A percentile compares a stretch with the other conserved stretches of the same genome.
These are phyloP conservation scores for Jaculus jaculus DNA, from an alignment of 2,113 vertebrate species.

Conservation along the genomic window DNA sequence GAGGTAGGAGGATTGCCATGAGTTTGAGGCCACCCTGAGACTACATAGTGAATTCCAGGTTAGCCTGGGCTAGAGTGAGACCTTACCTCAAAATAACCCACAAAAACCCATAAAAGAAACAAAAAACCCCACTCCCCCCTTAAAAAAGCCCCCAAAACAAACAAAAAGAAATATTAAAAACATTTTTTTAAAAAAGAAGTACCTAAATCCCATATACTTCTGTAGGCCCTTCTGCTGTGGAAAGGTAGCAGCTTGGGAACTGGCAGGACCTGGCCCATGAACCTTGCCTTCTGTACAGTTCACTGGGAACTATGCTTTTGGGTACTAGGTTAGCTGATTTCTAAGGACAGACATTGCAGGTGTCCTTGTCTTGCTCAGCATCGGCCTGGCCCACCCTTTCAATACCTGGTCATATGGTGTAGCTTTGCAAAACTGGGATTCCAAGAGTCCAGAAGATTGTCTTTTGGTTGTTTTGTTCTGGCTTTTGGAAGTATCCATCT, in stretches of 20 bases:
- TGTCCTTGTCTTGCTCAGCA: background rate
- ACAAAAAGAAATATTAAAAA: no score
- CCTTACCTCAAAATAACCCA: no score
- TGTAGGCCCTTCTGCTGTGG: slow-evolving; percentile 68
- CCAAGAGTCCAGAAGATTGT: background rate
- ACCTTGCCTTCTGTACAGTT: slow-evolving; percentile 60
- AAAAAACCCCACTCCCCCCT: no score
- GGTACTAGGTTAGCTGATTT: background rate
- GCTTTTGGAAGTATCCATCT: background rate
- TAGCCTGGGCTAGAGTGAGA: no score
- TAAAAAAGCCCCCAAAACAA: no score
- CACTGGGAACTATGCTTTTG: background rate
- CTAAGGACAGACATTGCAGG: background rate
- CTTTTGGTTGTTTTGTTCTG: slow-evolving; percentile 22
- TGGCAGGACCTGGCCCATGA: slow-evolving; percentile 71
- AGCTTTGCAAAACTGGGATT: background rate
- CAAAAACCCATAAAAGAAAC: no score
- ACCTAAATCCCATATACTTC: slow-evolving; percentile 45
- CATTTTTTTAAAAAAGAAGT: no score
- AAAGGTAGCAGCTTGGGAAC: slow-evolving; percentile 75
- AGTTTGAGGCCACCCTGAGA: no score
- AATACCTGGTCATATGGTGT: background rate
- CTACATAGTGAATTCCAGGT: no score
- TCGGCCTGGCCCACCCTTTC: background rate
- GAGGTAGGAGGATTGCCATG: no score